Base-by-base conservation (phyloP, 2,113 vertebrate genomes). In the Lipotes vexillifer region DNA sequence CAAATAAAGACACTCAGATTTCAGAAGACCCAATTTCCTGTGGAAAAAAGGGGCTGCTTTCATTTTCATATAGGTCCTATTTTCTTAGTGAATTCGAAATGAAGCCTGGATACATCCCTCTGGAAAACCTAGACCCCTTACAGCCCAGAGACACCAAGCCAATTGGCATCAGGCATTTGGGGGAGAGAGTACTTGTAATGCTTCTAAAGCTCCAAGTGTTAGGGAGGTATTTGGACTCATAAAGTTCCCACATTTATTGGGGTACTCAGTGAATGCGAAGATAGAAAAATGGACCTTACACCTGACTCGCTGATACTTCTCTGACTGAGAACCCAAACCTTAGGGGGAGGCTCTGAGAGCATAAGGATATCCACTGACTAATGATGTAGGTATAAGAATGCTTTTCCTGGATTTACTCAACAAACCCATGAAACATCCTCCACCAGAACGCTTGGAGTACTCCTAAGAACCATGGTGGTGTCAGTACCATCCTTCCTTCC, bases 21-120 rank as follows among this genome's bases (percentile, higher is more conserved):
- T 74, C 55, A 83, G 36, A 84, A 94, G 93, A 87, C 87, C 89
- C 17, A 8, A 44, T 93, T 97, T 93, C 95, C 92, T 84, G 18
- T 74, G 63, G 52, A 41, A 57, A 92, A 75, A 78, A 25, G 2
- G 25, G 29, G 5, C 31, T 36, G 68, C 41, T 95, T 57, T 90
- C 49, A n/a, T 66, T 80, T 92, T 88, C 49, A 33, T 61, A 49
- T 3, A 57, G 71, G 55, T 87, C 66, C 83, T 46, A 44, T 68
- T 89, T 93, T 94, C 57, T 85, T n/a, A 12, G 23, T 36, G 29
- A 20, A 17, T 71, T 89, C 27, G 36, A 25, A 77, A 83, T 8
- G 36, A 72, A 89, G 55, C 23, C 74, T 81, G 33, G 66, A 63
- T 38, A 85, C 61, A 38, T 18, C 49, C 74, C 84, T 78, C 7